A percentile compares a stretch with the other conserved stretches of the same genome.
Evolutionary conservation across 92 coral and sea anemone genomes (phyloP).

Genomic region (Porites lobata): DNA sequence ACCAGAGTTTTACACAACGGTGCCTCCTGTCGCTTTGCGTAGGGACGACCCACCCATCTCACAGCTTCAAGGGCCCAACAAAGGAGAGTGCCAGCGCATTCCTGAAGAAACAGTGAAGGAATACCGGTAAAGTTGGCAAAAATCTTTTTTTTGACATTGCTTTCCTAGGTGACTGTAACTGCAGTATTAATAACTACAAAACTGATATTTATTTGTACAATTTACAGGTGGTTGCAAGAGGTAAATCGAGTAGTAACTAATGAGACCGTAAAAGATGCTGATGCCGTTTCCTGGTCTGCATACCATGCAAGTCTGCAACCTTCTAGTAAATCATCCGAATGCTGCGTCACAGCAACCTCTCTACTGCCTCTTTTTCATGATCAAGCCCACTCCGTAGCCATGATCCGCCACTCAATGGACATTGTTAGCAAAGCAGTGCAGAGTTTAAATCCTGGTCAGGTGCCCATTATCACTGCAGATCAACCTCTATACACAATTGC

Average conservation of each 20-base stretch:
- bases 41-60: slow-evolving; percentile 24
- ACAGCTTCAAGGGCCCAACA: background rate
- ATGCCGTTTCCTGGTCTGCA: slow-evolving; percentile 67
- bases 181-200: too few relatives aligned
- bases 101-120: slow-evolving; percentile 8
- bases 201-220: too few relatives aligned
- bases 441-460: slow-evolving; percentile 72
- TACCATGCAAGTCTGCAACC: slow-evolving; percentile 47
- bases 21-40: slow-evolving; percentile 40
- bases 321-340: slow-evolving; percentile 1
- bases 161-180: background rate
- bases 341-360: slow-evolving; percentile 40
- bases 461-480: slow-evolving; percentile 69
- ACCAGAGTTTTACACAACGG: slow-evolving; percentile 46
- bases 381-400: slow-evolving; percentile 70
- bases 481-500: slow-evolving; percentile 75
- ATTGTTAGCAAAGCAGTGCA: slow-evolving; percentile 42
- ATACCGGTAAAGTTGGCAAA: slow-evolving; percentile 9
- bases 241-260: slow-evolving; percentile 3
- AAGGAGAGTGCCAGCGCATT: slow-evolving; percentile 1
- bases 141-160: background rate
- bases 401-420: slow-evolving; percentile 77
- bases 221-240: slow-evolving; percentile 20
- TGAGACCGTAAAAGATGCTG: slow-evolving; percentile 24
- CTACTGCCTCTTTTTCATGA: slow-evolving; percentile 76